phyloP scores from a whole-genome alignment of 2,113 vertebrate species.

The Isichthys henryi region DNA sequence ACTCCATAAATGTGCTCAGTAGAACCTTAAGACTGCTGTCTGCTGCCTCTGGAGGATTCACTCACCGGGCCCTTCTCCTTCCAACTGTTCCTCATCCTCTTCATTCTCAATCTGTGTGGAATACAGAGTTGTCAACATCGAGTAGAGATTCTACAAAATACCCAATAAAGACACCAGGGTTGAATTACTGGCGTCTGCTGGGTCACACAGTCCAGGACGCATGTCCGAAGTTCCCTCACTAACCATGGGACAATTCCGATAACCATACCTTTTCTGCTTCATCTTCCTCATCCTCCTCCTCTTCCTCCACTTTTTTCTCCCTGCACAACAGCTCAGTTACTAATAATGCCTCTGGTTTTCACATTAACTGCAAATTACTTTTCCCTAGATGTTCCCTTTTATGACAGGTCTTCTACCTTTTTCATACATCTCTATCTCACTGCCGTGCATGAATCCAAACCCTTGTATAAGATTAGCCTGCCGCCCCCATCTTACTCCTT shows the following conservation, averaged over 20 bases:
- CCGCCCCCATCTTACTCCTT: conserved; percentile 46
- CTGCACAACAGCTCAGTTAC: conserved; percentile 25
- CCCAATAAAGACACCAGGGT: not conserved
- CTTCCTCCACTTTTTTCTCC: conserved; percentile 32
- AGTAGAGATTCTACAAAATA: not conserved
- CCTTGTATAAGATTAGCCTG: not conserved
- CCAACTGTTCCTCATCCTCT: conserved; percentile 27
- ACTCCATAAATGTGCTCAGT: not conserved
- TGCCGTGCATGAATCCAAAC: not conserved
- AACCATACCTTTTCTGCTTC: conserved; percentile 16
- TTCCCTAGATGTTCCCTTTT: not conserved
- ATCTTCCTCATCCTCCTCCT: conserved; percentile 33
- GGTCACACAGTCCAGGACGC: not conserved
- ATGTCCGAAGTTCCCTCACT: not conserved
- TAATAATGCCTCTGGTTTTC: not conserved
- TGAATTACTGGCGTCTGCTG: not conserved
- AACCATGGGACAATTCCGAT: not conserved
- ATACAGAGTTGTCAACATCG: not conserved
- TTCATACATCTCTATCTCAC: not conserved
- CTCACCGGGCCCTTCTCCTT: conserved; percentile 35
- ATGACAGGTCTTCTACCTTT: not conserved
- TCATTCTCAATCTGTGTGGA: conserved; percentile 36
- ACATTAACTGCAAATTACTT: not conserved
- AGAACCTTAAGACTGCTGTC: not conserved
- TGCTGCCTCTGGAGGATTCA: not conserved